Percentiles rank a stretch among this genome's conserved stretches.
These are phyloP conservation scores for Odontophorus gujanensis DNA, from an alignment of 2,113 vertebrate species.

Conservation along the genomic window DNA sequence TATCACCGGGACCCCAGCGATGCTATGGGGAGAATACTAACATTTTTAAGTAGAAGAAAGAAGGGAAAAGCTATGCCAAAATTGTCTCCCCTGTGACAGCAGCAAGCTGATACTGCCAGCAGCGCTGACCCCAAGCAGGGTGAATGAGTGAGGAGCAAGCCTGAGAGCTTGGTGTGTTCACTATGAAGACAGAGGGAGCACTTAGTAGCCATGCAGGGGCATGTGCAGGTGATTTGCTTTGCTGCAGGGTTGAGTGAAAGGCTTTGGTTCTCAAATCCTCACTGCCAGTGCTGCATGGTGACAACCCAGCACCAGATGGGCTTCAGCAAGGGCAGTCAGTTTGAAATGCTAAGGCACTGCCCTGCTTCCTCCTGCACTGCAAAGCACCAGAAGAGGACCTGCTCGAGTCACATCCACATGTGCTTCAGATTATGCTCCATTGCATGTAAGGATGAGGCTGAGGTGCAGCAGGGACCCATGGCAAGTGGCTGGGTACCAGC, in stretches of 20 bases:
- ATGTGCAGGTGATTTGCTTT: not conserved
- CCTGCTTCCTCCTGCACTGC: not conserved
- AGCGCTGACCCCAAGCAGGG: not conserved
- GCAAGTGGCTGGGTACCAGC: not conserved
- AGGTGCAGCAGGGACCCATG: not conserved
- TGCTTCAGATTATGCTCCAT: not conserved
- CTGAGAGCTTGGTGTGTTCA: accelerated
- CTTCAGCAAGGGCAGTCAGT: not conserved
- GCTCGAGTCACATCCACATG: not conserved
- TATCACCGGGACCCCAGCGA: not conserved
- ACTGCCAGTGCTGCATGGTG: not conserved
- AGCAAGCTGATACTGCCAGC: not conserved
- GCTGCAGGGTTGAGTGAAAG: not conserved
- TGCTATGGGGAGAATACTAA: conserved; percentile 3
- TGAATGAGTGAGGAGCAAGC: not conserved
- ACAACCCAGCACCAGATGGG: not conserved
- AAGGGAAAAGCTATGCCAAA: not conserved
- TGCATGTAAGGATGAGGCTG: not conserved
- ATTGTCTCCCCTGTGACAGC: not conserved
- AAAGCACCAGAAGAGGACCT: not conserved
- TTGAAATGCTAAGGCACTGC: not conserved
- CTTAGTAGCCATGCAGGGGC: accelerated
- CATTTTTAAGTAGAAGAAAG: not conserved
- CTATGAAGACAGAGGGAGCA: accelerated
- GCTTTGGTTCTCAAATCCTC: not conserved